Evolutionary conservation across 2,797 vertebrate genomes (phyloP).

Genomic region (Fistularia tabacaria): DNA sequence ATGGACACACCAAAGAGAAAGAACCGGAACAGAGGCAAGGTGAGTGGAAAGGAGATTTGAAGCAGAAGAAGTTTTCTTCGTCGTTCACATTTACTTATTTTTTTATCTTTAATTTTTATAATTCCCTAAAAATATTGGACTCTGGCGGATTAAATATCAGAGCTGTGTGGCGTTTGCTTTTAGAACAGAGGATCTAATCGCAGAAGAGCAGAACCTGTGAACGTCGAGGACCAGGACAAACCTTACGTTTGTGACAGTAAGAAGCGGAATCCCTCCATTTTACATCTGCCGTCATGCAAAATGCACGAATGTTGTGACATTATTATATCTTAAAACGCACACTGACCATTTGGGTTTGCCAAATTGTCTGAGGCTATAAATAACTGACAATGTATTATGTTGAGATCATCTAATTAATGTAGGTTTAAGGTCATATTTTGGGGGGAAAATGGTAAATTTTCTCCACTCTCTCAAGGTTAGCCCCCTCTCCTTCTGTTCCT

Average conservation of each 20-base stretch:
- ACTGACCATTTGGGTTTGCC: not conserved
- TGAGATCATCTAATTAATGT: too few relatives aligned
- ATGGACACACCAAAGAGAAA: constrained; percentile 94
- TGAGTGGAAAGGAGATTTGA: constrained; percentile 59
- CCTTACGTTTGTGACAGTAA: constrained; percentile 99
- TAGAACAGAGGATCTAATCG: constrained; percentile 90
- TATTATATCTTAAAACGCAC: too few relatives aligned
- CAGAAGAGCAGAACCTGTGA: constrained; percentile 84
- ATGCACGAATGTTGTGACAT: not conserved
- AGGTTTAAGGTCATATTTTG: not conserved
- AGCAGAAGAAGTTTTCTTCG: not conserved
- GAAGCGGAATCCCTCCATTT: constrained; percentile 39
- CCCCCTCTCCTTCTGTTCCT: constrained; percentile 28
- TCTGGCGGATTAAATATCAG: too few relatives aligned
- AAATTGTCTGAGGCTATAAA: too few relatives aligned
- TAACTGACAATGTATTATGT: too few relatives aligned
- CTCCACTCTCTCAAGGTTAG: constrained; percentile 15
- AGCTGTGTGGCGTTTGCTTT: constrained; percentile 11
- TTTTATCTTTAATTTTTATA: too few relatives aligned
- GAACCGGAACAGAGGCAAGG: constrained; percentile 91
- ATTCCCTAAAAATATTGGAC: too few relatives aligned
- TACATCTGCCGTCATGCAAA: constrained; percentile 1
- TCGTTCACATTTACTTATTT: too few relatives aligned
- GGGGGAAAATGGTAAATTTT: constrained; percentile 1
- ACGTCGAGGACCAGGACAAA: constrained; percentile 91